A percentile compares a stretch with the other conserved stretches of the same genome.
phyloP scores from a whole-genome alignment of 2,113 vertebrate species.

The Suricata suricatta region DNA sequence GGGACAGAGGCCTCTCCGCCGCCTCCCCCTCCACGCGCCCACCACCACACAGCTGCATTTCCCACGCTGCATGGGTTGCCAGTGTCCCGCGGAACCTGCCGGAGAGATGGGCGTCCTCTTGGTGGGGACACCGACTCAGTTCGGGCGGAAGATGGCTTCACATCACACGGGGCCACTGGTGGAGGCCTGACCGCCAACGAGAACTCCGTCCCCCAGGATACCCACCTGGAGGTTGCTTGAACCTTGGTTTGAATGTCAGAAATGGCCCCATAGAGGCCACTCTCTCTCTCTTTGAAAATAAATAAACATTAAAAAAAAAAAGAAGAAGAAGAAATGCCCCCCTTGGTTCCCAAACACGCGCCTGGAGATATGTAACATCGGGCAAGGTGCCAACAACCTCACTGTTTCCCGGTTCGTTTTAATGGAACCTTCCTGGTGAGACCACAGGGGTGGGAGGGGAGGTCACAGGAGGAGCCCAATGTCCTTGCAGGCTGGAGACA shows the following conservation, averaged over 20 bases:
- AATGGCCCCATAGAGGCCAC: no score
- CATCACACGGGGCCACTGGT: fast-evolving
- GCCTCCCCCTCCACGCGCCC: fast-evolving
- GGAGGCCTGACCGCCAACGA: fast-evolving
- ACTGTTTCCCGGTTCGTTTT: fast-evolving
- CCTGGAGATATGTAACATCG: not conserved
- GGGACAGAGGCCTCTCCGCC: not conserved
- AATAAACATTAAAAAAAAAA: no score
- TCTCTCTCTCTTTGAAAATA: no score
- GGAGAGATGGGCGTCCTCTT: not conserved
- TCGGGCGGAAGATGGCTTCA: not conserved
- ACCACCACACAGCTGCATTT: not conserved
- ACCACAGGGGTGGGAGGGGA: fast-evolving
- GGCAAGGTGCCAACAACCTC: not conserved
- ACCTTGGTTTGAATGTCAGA: not conserved
- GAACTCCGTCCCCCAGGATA: not conserved
- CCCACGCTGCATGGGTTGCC: not conserved
- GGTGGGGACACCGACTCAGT: not conserved
- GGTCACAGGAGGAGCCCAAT: not conserved
- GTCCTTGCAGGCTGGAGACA: not conserved
- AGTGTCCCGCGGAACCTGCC: not conserved
- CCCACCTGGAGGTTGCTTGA: not conserved
- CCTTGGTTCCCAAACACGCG: fast-evolving
- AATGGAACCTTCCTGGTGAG: not conserved
- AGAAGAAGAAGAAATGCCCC: no score